Evolutionary conservation across 2,888 invertebrate species (phyloP), one percentile per base, ranked within the genome.

Genomic region (Rhaphigaster nebulosa): DNA sequence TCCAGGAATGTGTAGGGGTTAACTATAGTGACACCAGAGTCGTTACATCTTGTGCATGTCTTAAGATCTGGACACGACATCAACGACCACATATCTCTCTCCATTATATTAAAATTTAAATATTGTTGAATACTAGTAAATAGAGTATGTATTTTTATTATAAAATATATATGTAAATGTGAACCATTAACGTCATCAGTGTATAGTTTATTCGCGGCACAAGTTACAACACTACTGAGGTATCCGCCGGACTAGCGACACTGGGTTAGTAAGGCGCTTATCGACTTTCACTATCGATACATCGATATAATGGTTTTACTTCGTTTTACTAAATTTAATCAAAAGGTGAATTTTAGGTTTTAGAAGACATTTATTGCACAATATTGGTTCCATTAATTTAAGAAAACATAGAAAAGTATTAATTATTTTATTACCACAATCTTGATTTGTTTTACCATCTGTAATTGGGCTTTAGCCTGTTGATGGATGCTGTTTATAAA

Each of bases 1-100:
- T 88, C 88, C 10, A 34, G 23, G 60, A 38, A 88, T 38, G 88
- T 54, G 54, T 88, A 88, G 18, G 88, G 88, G 88, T 88, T 88
- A 50, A 54, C 88, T 20, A 88, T 54, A 54, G 56, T 88, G 54
- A 88, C 88, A 54, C 50, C 87, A n/a, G 88, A n/a, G 4, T 50
- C 29, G 12, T 13, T 38, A 60, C 56, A 88, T 54, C 38, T 29
- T 23, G 56, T 45, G 15, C 34, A 56, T 26, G 38, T 18, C 56
- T 54, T 34, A 8, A 20, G 56, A 18, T 54, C 54, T 26, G 88
- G 88, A 34, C 56, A 87, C 5, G 65, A 65, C 87, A 87, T 87
- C n/a, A 41, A 88, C 23, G 54, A 38, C 34, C 34, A 88, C 88
- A 88, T 54, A 60, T 56, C 60, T 3, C 29, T 5, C 38, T 76